Base-by-base conservation (phyloP, 2,888 invertebrate species). In the Agrochola macilenta region DNA sequence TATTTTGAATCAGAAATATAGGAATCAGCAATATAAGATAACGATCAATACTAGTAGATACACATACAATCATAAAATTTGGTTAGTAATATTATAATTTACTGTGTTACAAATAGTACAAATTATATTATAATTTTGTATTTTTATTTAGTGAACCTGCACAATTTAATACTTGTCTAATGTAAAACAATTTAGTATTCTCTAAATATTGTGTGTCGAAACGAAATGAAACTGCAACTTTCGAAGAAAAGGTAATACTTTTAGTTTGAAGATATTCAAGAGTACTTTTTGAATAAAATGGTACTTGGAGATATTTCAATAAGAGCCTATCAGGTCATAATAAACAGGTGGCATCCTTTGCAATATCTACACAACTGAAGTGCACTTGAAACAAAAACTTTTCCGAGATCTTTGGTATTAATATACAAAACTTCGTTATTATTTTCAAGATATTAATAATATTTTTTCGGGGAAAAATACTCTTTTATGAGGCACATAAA, bases 401-500 rank as follows among this genome's bases (percentile, higher is more conserved):
- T n/a, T 20, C 35, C 5, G 46, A 74, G 26, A 23, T 35, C 14
- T 35, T 61, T 20, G 2, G 3, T 61, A n/a, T 52, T 46, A 54
- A 39, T 65, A 74, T 0, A 35, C 23, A 52, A 35, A 35, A 76
- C 17, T 17, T 30, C 23, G 3, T 82, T 58, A 43, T 23, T 65
- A 61, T 66, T 63, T 39, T 49, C n/a, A 5, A 54, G 43, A 77
- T 2, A 61, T 20, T 43, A 52, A 61, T 76, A 43, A 30, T 60
- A 61, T 26, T 57, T 46, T 74, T 61, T 43, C 1, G 14, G n/a
- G 1, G 54, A 54, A 30, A 35, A 79, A 23, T 43, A n/a, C 14
- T 57, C 26, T 60, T 65, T 58, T 81, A 64, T 52, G 39, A 52
- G 43, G 14, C 43, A 26, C 57, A 39, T 65, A 61, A 79, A 43